phyloP scores from a whole-genome alignment of 35 echinoderm and acorn worm species.

The Lytechinus pictus region DNA sequence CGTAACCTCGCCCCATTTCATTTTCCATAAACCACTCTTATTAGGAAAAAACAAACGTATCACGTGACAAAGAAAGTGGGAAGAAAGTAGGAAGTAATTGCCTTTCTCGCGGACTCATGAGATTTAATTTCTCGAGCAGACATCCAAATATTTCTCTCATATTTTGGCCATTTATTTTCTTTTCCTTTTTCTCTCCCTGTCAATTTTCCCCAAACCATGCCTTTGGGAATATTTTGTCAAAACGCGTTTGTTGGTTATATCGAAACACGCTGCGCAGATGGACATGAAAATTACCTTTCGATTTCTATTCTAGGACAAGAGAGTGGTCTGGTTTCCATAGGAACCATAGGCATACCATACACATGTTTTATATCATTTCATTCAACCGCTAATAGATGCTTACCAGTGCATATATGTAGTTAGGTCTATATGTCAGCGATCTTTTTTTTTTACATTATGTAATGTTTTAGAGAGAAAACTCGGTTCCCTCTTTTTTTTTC shows the following conservation, averaged over 20 bases:
- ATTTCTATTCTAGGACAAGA: neutral
- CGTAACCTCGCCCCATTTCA: neutral
- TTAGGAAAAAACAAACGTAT: neutral
- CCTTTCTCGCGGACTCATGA: neutral
- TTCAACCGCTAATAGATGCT: no score
- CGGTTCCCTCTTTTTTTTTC: no score
- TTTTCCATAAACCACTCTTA: neutral
- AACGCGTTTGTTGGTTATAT: neutral
- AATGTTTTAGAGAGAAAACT: neutral
- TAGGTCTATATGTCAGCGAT: neutral
- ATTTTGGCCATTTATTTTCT: neutral
- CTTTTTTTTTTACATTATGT: neutral
- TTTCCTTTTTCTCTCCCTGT: neutral
- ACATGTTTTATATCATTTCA: no score
- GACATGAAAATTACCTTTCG: slow-evolving; percentile 12
- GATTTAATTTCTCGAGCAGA: neutral
- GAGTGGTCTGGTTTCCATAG: neutral
- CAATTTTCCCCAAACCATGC: neutral
- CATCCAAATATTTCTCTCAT: neutral
- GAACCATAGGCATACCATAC: neutral
- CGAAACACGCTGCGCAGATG: slow-evolving; percentile 15
- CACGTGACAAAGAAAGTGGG: neutral
- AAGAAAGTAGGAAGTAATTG: neutral
- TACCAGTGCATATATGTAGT: no score
- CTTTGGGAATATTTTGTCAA: slow-evolving; percentile 9